These are phyloP conservation scores for Neosilurus mollespiculum DNA, from an alignment of 2,797 vertebrate species.

Conservation along the genomic window DNA sequence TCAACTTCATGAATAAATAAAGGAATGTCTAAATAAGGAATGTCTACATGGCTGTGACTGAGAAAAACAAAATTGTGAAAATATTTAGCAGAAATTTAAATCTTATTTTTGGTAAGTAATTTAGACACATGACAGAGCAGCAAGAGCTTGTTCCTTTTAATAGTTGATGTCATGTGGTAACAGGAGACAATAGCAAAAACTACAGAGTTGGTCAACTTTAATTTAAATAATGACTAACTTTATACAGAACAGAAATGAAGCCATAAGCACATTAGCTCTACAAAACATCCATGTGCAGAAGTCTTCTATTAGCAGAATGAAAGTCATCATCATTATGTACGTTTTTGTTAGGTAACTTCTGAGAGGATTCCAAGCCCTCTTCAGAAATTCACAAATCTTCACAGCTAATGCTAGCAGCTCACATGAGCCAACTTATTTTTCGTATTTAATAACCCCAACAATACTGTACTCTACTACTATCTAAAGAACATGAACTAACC, in stretches of 20 bases:
- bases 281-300: not conserved
- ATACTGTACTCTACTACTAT: not conserved
- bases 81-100: no score
- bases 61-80: no score
- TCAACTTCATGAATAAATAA: no score
- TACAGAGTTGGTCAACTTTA: not conserved
- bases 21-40: no score
- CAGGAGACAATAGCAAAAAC: no score
- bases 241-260: not conserved
- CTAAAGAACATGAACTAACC: no score
- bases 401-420: not conserved
- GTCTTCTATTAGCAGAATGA: not conserved
- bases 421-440: not conserved
- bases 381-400: not conserved
- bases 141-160: not conserved
- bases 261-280: not conserved
- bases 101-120: not conserved
- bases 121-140: not conserved
- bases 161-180: no score
- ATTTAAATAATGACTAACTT: not conserved
- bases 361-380: not conserved
- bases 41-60: no score
- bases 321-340: not conserved
- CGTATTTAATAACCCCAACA: not conserved
- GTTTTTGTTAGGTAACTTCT: not conserved